Evolutionary conservation across 2,888 invertebrate species (phyloP), one percentile per base, ranked within the genome.

Genomic region (Dryobotodes eremita): DNA sequence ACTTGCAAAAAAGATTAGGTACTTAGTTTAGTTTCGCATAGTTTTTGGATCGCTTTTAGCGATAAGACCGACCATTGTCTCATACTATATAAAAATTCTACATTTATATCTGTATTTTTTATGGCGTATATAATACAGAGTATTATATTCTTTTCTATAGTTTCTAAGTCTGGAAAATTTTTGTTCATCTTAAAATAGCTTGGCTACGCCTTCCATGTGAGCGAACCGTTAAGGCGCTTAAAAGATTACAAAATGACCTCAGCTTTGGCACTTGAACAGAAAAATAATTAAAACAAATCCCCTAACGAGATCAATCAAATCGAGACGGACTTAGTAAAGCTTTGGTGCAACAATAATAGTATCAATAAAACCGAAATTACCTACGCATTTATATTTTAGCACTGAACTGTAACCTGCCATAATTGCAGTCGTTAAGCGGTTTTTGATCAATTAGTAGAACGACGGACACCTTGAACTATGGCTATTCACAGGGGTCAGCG

Each of bases 401-500:
- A 61, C 59, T 68, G 50, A 81, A 81, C 80, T 79, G 55, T 46
- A 62, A 75, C 42, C 71, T 70, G 53, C 26, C 73, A 68, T 71
- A 71, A 78, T 74, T 17, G 66, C 59, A 64, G 61, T 74, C 69
- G 64, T 75, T 81, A 73, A 80, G 50, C 66, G 69, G 70, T 66
- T 62, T 79, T 79, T 80, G 65, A 82, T 80, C 89, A 91, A 89
- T 92, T 89, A 90, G 77, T 71, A 31, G 69, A 70, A 80, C 71
- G 86, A 81, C 81, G 70, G 55, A 46, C 71, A 71, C 93, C 91
- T 91, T 91, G 90, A 92, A 92, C 93, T 90, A 86, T 92, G 77
- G 76, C 80, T 81, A 88, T 75, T 75, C 71, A 74, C 20, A 80
- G 77, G 78, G 88, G 88, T 88, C 84, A 84, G 68, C 71, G 74